Base-by-base conservation (phyloP, 1,140 invertebrate species). In the Nephila pilipes region DNA sequence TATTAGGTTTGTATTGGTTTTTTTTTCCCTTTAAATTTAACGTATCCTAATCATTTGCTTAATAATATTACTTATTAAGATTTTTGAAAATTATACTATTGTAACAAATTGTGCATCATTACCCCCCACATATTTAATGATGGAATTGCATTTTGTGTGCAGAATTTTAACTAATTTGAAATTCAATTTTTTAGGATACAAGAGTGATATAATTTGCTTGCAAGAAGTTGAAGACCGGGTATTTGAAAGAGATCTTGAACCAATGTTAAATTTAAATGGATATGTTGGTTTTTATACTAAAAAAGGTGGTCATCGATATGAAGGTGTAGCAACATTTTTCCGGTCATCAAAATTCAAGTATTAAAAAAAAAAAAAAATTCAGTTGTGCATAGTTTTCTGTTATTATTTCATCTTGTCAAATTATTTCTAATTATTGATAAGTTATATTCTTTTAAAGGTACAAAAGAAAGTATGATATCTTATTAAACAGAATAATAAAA, bases 191-290 rank as follows among this genome's bases (percentile, higher is more conserved):
- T 94, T 97, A 95, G 97, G 98, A 22, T 99, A 98, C 94, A 98
- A 99, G 96, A 97, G 97, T 58, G 98, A 99, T 95, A 96, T 99
- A 80, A 96, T 98, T 69, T 99, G 98, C 95, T 95, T 99, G 20
- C 98, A 99, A 97, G 98, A 99, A 96, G 97, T 99, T 0, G 98
- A 99, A 95, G 95, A 94, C n/a, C 98, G 97, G 95, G 96, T 98
- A 46, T 99, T 97, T 95, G 95, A 97, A n/a, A 95, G 96, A 94
- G 97, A 97, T 95, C 96, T 99, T 18, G 94, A 95, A 38, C 97
- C 97, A 18, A 95, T 97, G 25, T 95, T 99, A 1, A 94, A 95
- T 22, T 90, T 94, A 14, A 93, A 96, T 6, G 96, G 96, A 12
- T 96, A 97, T 90, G 95, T 96, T 85, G 97, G 97, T 16, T 89